Base-by-base conservation (phyloP, 1,140 invertebrate species). In the Ditylenchus dipsaci region DNA sequence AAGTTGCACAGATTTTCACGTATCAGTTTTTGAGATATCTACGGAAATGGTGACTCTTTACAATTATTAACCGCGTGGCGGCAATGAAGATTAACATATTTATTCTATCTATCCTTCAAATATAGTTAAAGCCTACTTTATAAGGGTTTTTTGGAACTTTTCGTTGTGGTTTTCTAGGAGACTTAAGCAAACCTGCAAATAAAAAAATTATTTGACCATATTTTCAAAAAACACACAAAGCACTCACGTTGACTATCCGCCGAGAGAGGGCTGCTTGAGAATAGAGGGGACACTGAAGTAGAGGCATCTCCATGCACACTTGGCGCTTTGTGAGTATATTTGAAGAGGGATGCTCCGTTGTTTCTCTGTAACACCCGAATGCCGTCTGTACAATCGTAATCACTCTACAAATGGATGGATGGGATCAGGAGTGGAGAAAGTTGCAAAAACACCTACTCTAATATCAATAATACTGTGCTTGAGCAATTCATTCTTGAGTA, bases 121-220 rank as follows among this genome's bases (percentile, higher is more conserved):
- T n/a, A n/a, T n/a, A 38, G 15, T 21, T 17, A 53, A 53, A 17
- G 15, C n/a, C 15, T 8, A 26, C n/a, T 62, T 83, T 82, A 47
- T 83, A 82, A 15, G 80, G 80, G 64, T 82, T 82, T 63, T 82
- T 83, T 9, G 80, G 81, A 15, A 82, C 79, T 71, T 82, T 82
- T 19, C 80, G 53, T 47, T 76, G 79, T 42, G 80, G 79, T 64
- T 82, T 82, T 59, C 79, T 59, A 17, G 81, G 81, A 17, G 74
- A 80, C 62, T 80, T 78, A 13, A 82, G 43, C 45, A 82, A 49
- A 11, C 33, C 33, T 38, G 11, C 3, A 38, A 38, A 38, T 38
- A 5, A 5, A 38, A 11, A 11, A 38, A 38, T 38, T 3, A 38
- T 5, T 3, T 3, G 11, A 38, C 3, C 11, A 5, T 11, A 38